Evolutionary conservation across 2,113 vertebrate genomes (phyloP).

Genomic region (Argyrosomus japonicus): DNA sequence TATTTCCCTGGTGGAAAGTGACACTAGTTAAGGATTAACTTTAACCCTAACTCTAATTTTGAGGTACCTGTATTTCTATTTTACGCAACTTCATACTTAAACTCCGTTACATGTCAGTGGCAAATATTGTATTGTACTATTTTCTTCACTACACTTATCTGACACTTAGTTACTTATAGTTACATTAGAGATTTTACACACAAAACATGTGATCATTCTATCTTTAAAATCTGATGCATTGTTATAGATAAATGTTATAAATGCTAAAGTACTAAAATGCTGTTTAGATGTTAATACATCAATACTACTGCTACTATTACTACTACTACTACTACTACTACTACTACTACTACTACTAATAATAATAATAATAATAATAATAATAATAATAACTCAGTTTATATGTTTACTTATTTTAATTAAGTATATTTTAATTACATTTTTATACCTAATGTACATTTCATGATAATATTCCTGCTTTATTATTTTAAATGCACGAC

Average conservation of each 20-base stretch:
- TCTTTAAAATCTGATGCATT: neutral
- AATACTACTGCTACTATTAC: neutral
- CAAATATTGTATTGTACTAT: neutral
- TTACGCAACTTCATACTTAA: neutral
- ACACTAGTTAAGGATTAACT: too few relatives aligned
- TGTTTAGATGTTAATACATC: neutral
- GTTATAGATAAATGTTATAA: neutral
- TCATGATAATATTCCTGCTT: too few relatives aligned
- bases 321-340: too few relatives aligned
- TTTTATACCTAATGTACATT: too few relatives aligned
- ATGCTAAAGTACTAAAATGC: neutral
- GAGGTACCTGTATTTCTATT: neutral
- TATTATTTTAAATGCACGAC: neutral
- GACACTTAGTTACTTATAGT: neutral
- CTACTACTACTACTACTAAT: too few relatives aligned
- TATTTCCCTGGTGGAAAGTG: neutral
- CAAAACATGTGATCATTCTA: neutral
- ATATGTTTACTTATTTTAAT: too few relatives aligned
- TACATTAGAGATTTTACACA: neutral
- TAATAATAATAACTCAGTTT: too few relatives aligned
- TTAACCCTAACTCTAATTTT: neutral
- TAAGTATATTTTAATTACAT: too few relatives aligned
- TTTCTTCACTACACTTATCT: neutral
- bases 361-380: too few relatives aligned
- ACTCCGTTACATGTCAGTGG: neutral